Percentiles rank a stretch among this genome's conserved stretches.
Evolutionary conservation across 2,888 invertebrate genomes (phyloP).

Genomic region (Coecobrya sp.): DNA sequence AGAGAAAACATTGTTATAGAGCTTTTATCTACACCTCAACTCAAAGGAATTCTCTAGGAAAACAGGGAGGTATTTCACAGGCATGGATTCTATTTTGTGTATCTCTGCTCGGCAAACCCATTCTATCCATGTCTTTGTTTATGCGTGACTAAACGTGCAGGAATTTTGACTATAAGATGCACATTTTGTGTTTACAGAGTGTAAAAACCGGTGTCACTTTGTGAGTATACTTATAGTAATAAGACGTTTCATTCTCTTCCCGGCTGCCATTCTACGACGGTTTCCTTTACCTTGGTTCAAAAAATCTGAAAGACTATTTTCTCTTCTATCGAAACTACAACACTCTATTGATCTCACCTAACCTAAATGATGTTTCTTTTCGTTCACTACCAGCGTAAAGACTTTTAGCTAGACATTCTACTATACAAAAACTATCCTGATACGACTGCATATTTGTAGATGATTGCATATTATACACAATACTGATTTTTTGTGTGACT

Average conservation of each 20-base stretch:
- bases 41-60: not conserved
- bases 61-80: constrained; percentile 2
- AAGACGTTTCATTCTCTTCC: constrained; percentile 18
- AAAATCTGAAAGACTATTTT: not conserved
- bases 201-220: constrained; percentile 38
- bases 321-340: not conserved
- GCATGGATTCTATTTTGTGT: not conserved
- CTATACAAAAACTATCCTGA: not conserved
- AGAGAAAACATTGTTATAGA: not conserved
- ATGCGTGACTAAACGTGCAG: constrained; percentile 59
- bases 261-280: not conserved
- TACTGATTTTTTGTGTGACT: not conserved
- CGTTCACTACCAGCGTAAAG: constrained; percentile 29
- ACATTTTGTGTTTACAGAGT: constrained; percentile 8
- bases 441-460: not conserved
- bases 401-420: not conserved
- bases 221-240: constrained; percentile 23
- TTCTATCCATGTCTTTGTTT: constrained; percentile 41
- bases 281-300: not conserved
- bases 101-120: not conserved
- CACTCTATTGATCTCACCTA: constrained; percentile 53
- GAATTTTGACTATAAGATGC: not conserved
- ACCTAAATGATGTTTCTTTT: constrained; percentile 59
- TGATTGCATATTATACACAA: not conserved
- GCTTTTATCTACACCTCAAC: not conserved